phyloP scores from a whole-genome alignment of 2,113 vertebrate genomes.

The Phrynosoma platyrhinos region DNA sequence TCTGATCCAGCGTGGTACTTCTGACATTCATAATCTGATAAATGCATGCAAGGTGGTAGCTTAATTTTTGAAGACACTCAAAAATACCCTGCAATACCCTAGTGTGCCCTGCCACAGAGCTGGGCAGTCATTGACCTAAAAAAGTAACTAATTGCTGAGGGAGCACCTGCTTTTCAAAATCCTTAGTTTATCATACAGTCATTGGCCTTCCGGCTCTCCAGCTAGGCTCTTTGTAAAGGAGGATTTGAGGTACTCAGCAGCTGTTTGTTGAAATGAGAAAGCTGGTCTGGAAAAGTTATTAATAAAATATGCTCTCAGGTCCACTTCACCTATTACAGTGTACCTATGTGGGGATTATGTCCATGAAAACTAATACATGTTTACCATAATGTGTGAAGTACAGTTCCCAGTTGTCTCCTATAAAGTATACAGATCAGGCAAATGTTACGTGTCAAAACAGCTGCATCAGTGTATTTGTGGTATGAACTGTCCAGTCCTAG shows the following conservation, averaged over 20 bases:
- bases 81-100: neutral
- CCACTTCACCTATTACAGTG: neutral
- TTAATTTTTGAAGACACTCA: neutral
- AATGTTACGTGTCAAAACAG: neutral
- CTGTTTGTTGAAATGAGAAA: neutral
- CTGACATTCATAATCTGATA: too few species aligned
- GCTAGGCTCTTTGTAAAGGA: neutral
- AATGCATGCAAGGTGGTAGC: too few species aligned
- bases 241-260: neutral
- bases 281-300: neutral
- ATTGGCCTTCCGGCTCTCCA: neutral
- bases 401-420: neutral
- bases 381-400: neutral
- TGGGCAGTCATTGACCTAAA: neutral
- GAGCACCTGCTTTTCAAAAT: neutral
- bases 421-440: neutral
- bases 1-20: too few species aligned
- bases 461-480: neutral
- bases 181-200: neutral
- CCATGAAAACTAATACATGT: neutral
- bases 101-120: neutral
- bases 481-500: too few species aligned
- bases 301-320: neutral
- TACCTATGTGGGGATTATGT: neutral
- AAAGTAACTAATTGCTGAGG: neutral